phyloP scores from a whole-genome alignment of 1,140 invertebrate species.

The Scaptodrosophila lebanonensis region DNA sequence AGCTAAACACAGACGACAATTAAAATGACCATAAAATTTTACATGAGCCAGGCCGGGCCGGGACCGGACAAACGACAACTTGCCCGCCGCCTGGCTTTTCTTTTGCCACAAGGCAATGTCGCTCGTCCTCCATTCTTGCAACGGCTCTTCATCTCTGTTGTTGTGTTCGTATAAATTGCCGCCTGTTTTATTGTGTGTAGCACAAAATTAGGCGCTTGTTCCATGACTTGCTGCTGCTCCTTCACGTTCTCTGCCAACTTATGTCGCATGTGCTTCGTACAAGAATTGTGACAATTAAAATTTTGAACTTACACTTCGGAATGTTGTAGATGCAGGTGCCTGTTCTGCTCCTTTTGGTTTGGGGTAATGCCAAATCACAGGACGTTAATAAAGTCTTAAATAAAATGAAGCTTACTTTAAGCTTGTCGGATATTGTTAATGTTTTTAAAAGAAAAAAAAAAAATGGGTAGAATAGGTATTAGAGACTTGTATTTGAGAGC shows the following conservation, averaged over 20 bases:
- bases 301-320: slow-evolving; percentile 7
- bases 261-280: slow-evolving; percentile 41
- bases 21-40: slow-evolving; percentile 52
- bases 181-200: slow-evolving; percentile 21
- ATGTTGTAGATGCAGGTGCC: too few relatives aligned
- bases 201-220: slow-evolving; percentile 30
- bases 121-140: too few relatives aligned
- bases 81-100: slow-evolving; percentile 10
- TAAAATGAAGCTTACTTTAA: too few relatives aligned
- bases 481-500: too few relatives aligned
- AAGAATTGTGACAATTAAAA: slow-evolving; percentile 55
- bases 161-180: slow-evolving; percentile 17
- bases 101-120: too few relatives aligned
- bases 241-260: neutral
- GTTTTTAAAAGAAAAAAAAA: too few relatives aligned
- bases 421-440: too few relatives aligned
- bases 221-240: neutral
- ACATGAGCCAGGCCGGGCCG: neutral
- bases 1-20: slow-evolving; percentile 59
- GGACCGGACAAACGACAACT: neutral
- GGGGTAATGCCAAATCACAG: too few relatives aligned
- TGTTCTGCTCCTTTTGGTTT: too few relatives aligned
- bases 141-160: neutral
- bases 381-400: too few relatives aligned
- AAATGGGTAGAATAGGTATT: too few relatives aligned